Base-by-base conservation (phyloP, 2,888 invertebrate genomes). In the Psylliodes chrysocephalus region DNA sequence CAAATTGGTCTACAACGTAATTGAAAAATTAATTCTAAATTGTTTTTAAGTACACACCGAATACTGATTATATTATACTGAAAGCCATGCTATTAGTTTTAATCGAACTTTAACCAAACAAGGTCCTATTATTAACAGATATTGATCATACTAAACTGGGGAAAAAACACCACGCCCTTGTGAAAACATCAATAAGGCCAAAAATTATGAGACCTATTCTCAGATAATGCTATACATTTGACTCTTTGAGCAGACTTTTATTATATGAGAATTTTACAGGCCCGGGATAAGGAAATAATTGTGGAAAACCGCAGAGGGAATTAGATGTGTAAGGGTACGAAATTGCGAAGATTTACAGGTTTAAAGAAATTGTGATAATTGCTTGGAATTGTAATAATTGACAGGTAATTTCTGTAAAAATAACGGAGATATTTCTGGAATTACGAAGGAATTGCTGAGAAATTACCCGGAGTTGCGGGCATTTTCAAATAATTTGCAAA, bases 101-200 rank as follows among this genome's bases (percentile, higher is more conserved):
- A 38, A 53, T 53, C 53, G 38, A 53, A 38, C 38, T 12, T 12
- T 53, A 1, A 19, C 53, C 38, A 53, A 53, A 53, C 38, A 38
- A n/a, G 53, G 53, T 38, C 53, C 53, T 18, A 53, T 53, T 53
- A 53, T 53, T 53, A 38, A 22, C 35, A 38, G 53, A 53, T 53
- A 53, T 53, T 33, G 22, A 53, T 53, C 53, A 53, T 38, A 35
- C 12, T 53, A 14, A 12, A 10, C 15, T 51, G 53, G 19, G 38
- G 18, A 49, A 35, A 35, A 19, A 10, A 14, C 22, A 53, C 53
- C 53, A 53, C 53, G 53, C 53, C 53, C 53, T 53, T 53, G 15
- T 35, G 12, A 53, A 38, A 53, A 40, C 38, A 53, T 53, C 38
- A 53, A 53, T 38, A 53, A 53, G 17, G 33, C n/a, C 8, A 53